Evolutionary conservation across 1,140 invertebrate genomes (phyloP).

Genomic region (Mamestra configurata): DNA sequence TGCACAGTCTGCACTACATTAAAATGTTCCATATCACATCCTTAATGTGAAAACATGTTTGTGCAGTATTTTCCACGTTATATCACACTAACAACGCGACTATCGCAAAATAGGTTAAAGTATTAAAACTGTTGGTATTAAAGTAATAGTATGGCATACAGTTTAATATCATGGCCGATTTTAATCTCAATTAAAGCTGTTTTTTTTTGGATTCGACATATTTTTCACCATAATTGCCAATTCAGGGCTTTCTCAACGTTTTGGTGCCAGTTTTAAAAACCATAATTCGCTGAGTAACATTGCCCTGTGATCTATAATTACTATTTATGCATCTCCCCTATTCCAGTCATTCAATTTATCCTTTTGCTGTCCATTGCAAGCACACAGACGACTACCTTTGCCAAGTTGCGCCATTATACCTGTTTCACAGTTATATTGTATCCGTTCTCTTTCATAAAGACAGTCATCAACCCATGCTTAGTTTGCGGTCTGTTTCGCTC

Average conservation of each 20-base stretch:
- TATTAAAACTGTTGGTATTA: constrained; percentile 18
- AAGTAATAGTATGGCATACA: neutral
- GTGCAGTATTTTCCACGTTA: constrained; percentile 6
- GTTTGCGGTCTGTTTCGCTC: neutral
- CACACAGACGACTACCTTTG: too few species aligned
- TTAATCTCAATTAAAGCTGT: too few species aligned
- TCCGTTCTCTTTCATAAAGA: too few species aligned
- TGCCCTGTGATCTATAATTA: too few species aligned
- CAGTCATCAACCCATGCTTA: neutral
- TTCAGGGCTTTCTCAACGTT: too few species aligned
- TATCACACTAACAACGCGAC: neutral
- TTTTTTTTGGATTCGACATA: too few species aligned
- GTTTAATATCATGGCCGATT: neutral
- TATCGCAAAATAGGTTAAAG: constrained; percentile 18
- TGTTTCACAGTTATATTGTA: neutral
- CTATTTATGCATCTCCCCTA: too few species aligned
- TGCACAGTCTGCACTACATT: neutral
- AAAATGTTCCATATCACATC: neutral
- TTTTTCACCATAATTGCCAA: too few species aligned
- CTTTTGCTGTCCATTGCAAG: too few species aligned
- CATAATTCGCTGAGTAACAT: too few species aligned
- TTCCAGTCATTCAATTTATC: too few species aligned
- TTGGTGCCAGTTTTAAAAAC: too few species aligned
- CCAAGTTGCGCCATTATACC: neutral
- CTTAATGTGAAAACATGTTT: constrained; percentile 11